Base-by-base conservation (phyloP, 2,888 invertebrate genomes). In the Ellobium chinense region DNA sequence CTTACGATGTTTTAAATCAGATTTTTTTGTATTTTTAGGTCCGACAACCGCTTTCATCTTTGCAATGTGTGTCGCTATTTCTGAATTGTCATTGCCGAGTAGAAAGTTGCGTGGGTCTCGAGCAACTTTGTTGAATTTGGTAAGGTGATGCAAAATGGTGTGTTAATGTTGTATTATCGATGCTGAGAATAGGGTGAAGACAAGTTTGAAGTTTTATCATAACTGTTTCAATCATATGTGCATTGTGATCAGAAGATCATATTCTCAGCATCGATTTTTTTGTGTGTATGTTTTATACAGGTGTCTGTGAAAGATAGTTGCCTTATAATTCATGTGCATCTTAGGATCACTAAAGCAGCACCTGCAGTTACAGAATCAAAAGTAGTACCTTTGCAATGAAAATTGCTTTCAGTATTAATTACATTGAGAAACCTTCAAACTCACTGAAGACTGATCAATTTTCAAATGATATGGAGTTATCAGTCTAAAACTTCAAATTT, bases 81-180 rank as follows among this genome's bases (percentile, higher is more conserved):
- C 56, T 34, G 70, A 70, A 70, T 56, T 70, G 56, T 70, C 70
- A 70, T 70, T 56, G 56, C 70, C 54, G 54, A 34, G 27, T 56
- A 69, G 21, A 54, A 58, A 58, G 56, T 56, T 56, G 56, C 34
- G 31, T 31, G 70, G 70, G 56, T 70, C 56, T 5, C 70, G n/a
- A 58, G 70, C 56, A 56, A 70, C 70, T 56, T 70, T 70, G 34
- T 70, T 70, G 21, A 69, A 70, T 70, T 34, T 70, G 70, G 70
- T 70, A 70, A 70, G 70, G 56, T 70, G 9, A 14, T 69, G n/a
- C 29, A 14, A 29, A 2, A 3, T 24, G 4, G 1, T 1, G 2
- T 65, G 36, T 65, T 31, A 21, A 65, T 34, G 4, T 18, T 65
- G 12, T 2, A 58, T 31, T 21, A 70, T 70, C 34, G 34, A 56